These are phyloP conservation scores for Achatina immaculata DNA, from an alignment of 1,140 invertebrate genomes.

Conservation along the genomic window DNA sequence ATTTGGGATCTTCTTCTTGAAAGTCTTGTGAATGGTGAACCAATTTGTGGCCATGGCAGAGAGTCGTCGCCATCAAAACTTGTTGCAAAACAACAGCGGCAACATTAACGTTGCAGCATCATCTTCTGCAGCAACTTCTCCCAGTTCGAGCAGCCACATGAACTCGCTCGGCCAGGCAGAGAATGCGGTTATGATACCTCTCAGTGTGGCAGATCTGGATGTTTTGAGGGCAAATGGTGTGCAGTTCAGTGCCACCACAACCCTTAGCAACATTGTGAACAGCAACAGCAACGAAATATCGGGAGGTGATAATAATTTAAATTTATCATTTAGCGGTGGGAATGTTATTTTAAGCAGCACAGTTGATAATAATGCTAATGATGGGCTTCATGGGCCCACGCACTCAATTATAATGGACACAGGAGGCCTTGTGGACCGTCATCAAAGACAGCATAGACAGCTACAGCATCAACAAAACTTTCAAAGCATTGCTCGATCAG, in stretches of 20 bases:
- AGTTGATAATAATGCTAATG: not conserved
- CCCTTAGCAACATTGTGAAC: not conserved
- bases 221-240: constrained; percentile 12
- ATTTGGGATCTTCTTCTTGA: too few relatives aligned
- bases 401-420: constrained; percentile 11
- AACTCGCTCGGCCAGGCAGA: constrained; percentile 16
- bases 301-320: not conserved
- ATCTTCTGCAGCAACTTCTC: not conserved
- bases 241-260: not conserved
- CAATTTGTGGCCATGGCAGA: constrained; percentile 11
- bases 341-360: constrained; percentile 15
- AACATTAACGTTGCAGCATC: constrained; percentile 8
- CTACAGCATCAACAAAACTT: not conserved
- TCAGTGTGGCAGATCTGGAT: constrained; percentile 18
- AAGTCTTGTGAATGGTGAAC: too few relatives aligned
- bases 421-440: not conserved
- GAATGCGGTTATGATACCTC: constrained; percentile 26
- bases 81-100: not conserved
- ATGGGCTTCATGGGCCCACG: not conserved
- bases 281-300: not conserved
- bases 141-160: not conserved
- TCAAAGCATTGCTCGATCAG: not conserved
- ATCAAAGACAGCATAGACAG: not conserved
- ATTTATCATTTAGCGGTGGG: not conserved
- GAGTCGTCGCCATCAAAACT: not conserved